Percentiles rank a stretch among this genome's conserved stretches.
Evolutionary conservation across 2,888 invertebrate species (phyloP).

Genomic region (Andrena marginata): DNA sequence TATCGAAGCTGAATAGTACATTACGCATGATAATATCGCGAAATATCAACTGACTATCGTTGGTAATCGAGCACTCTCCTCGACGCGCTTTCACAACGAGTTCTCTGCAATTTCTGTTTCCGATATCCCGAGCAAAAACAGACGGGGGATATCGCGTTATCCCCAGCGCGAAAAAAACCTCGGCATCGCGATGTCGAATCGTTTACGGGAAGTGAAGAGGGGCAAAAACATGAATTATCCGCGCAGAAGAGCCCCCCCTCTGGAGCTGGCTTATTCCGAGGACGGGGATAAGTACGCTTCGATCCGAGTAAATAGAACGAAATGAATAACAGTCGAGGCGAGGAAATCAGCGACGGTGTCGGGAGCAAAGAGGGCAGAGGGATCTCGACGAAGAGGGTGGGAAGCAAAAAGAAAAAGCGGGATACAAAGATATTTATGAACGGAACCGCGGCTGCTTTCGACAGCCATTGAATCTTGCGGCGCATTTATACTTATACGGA

Average conservation of each 20-base stretch:
- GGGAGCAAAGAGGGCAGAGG: no score
- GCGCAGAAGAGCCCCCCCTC: not conserved
- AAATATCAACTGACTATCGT: constrained; percentile 7
- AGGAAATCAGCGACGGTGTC: not conserved
- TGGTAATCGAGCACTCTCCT: constrained; percentile 32
- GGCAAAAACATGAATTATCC: constrained; percentile 34
- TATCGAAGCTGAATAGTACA: constrained; percentile 8
- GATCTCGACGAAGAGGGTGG: not conserved
- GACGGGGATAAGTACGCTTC: constrained; percentile 2
- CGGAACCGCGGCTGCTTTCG: constrained; percentile 59
- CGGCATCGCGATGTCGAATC: constrained; percentile 20
- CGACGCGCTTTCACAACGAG: constrained; percentile 24
- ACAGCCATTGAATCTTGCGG: constrained; percentile 70
- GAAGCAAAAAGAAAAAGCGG: not conserved
- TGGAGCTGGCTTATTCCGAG: constrained; percentile 12
- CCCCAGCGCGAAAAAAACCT: not conserved
- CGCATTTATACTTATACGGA: constrained; percentile 6
- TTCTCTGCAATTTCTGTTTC: constrained; percentile 17
- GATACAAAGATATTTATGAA: constrained; percentile 64
- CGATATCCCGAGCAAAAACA: constrained; percentile 33
- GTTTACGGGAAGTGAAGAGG: constrained; percentile 29
- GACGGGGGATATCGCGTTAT: constrained; percentile 13
- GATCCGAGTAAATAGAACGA: constrained; percentile 21
- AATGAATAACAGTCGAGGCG: constrained; percentile 6
- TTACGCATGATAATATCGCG: not conserved